Evolutionary conservation across 1,140 invertebrate genomes (phyloP).

Genomic region (Heliconius eleuchia): DNA sequence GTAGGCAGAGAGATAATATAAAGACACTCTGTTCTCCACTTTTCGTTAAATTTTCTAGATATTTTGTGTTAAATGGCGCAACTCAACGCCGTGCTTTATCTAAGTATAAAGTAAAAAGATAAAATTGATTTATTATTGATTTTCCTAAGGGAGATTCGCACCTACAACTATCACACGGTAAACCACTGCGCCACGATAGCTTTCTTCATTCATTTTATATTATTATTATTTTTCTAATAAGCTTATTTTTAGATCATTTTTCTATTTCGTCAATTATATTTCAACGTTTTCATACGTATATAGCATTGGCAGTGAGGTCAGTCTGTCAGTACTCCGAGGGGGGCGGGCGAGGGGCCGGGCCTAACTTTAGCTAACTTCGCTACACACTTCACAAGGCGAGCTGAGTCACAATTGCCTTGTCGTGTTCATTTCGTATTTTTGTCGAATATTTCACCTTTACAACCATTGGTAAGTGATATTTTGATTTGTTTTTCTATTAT

Average conservation of each 20-base stretch:
- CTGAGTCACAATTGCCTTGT: conserved; percentile 67
- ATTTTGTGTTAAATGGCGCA: conserved; percentile 25
- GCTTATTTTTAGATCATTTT: conserved; percentile 43
- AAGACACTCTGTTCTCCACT: too few relatives aligned
- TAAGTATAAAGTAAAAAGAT: too few relatives aligned
- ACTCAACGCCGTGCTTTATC: too few relatives aligned
- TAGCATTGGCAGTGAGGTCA: conserved; percentile 41
- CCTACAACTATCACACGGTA: too few relatives aligned
- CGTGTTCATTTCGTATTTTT: conserved; percentile 35
- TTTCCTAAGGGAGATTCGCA: too few relatives aligned
- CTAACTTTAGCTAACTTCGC: conserved; percentile 61
- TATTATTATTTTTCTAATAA: too few relatives aligned
- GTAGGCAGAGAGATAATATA: background rate
- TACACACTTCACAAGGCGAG: conserved; percentile 59
- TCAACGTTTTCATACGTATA: conserved; percentile 27
- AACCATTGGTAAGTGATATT: conserved; percentile 27
- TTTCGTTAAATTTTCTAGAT: background rate
- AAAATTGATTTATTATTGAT: too few relatives aligned
- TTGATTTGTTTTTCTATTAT: background rate
- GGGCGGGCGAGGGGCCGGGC: conserved; percentile 65
- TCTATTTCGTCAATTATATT: conserved; percentile 60
- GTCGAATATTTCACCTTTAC: background rate
- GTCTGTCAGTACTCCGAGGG: conserved; percentile 48
- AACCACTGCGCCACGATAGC: too few relatives aligned
- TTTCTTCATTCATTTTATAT: too few relatives aligned